These are phyloP conservation scores for Valencia hispanica DNA, from an alignment of 2,797 vertebrate genomes.

Conservation along the genomic window DNA sequence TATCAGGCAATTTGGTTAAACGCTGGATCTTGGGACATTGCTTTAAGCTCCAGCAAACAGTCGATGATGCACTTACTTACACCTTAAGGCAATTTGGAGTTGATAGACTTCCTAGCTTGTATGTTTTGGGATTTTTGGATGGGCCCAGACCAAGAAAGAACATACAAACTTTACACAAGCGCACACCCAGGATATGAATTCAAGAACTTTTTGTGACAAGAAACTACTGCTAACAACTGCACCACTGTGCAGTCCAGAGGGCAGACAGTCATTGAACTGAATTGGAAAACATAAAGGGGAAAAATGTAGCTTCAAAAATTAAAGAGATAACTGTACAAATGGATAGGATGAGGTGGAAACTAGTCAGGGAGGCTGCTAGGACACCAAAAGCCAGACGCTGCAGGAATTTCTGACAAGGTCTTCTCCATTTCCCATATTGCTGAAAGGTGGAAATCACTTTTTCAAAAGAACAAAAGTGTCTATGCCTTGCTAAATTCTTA, in stretches of 20 bases:
- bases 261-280: not conserved
- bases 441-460: not conserved
- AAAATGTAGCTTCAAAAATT: not conserved
- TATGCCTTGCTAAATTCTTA: not conserved
- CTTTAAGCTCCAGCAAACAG: not conserved
- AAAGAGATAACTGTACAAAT: not conserved
- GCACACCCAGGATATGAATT: not conserved
- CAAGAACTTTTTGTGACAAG: not conserved
- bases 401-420: not conserved
- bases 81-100: not conserved
- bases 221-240: not conserved
- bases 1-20: not conserved
- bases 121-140: not conserved
- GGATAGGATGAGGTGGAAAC: not conserved
- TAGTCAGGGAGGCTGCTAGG: not conserved
- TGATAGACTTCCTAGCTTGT: not conserved
- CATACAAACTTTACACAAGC: not conserved
- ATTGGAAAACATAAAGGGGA: not conserved
- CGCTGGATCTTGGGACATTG: not conserved
- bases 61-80: too few relatives aligned
- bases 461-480: not conserved
- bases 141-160: not conserved
- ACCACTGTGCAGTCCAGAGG: not conserved
- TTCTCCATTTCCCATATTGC: not conserved
- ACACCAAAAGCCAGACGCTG: not conserved